phyloP scores from a whole-genome alignment of 2,113 vertebrate species.

The Labrus mixtus region DNA sequence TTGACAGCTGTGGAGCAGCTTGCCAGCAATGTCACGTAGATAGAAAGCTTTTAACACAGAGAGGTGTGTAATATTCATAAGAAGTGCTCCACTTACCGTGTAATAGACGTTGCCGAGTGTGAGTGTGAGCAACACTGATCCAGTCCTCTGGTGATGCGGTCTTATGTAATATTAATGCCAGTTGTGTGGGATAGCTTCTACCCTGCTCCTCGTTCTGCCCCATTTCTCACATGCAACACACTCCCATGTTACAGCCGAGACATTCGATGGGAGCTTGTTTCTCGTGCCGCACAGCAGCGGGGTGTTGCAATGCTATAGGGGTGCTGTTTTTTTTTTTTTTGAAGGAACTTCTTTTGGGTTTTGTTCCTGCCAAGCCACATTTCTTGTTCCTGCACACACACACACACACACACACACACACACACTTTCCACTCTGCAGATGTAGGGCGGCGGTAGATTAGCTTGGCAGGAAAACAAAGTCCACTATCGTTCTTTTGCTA shows the following conservation, averaged over 20 bases:
- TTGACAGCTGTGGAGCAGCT: constrained; percentile 68
- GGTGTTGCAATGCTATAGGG: background rate
- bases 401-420: constrained; percentile 8
- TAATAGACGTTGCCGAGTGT: constrained; percentile 47
- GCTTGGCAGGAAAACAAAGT: constrained; percentile 50
- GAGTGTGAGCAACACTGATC: constrained; percentile 69
- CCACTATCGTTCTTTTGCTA: constrained; percentile 13
- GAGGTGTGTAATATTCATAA: constrained; percentile 79
- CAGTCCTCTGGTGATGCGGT: constrained; percentile 58
- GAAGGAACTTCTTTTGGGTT: constrained; percentile 1
- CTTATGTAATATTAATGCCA: constrained; percentile 71
- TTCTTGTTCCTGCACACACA: constrained; percentile 10
- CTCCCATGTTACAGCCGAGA: constrained; percentile 10
- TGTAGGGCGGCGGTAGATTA: constrained; percentile 32
- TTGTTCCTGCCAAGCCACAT: constrained; percentile 9
- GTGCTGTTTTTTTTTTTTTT: constrained; percentile 16
- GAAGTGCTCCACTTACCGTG: constrained; percentile 63
- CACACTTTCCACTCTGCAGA: constrained; percentile 12
- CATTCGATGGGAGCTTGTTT: constrained; percentile 9
- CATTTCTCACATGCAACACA: constrained; percentile 57
- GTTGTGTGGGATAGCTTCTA: constrained; percentile 68
- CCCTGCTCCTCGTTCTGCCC: constrained; percentile 67
- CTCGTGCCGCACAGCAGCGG: constrained; percentile 20
- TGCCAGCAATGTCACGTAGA: constrained; percentile 49
- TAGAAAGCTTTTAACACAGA: constrained; percentile 72